These are phyloP conservation scores for Anas flavirostris DNA, from an alignment of 2,797 vertebrate species.

Conservation along the genomic window DNA sequence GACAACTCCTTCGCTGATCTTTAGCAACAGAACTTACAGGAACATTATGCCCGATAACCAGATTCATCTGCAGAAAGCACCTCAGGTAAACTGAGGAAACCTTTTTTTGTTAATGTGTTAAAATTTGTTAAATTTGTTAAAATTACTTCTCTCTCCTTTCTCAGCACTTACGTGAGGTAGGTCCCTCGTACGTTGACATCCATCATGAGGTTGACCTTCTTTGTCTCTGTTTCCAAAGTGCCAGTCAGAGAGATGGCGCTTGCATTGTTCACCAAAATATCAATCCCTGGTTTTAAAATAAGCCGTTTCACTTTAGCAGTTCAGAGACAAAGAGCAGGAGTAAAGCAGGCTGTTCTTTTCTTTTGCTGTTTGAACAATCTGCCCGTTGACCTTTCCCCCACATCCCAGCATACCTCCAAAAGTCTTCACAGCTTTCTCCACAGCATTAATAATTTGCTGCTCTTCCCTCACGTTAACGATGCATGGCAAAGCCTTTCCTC, in stretches of 20 bases:
- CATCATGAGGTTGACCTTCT: constrained; percentile 96
- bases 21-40: neutral
- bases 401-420: constrained; percentile 87
- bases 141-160: neutral
- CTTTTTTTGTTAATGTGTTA: too few relatives aligned
- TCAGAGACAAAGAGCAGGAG: neutral
- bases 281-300: constrained; percentile 87
- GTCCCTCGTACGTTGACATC: constrained; percentile 93
- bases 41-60: neutral
- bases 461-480: constrained; percentile 94
- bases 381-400: neutral
- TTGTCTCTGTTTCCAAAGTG: constrained; percentile 90
- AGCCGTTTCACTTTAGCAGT: constrained; percentile 44
- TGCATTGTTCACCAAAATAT: constrained; percentile 97
- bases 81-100: neutral
- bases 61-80: neutral
- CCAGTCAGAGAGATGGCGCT: constrained; percentile 95
- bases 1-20: neutral
- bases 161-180: constrained; percentile 90
- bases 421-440: constrained; percentile 86
- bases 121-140: neutral
- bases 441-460: constrained; percentile 86
- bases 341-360: neutral
- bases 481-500: constrained; percentile 91
- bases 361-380: neutral